These are phyloP conservation scores for Calameuta idolon DNA, from an alignment of 2,888 invertebrate species.

Conservation along the genomic window DNA sequence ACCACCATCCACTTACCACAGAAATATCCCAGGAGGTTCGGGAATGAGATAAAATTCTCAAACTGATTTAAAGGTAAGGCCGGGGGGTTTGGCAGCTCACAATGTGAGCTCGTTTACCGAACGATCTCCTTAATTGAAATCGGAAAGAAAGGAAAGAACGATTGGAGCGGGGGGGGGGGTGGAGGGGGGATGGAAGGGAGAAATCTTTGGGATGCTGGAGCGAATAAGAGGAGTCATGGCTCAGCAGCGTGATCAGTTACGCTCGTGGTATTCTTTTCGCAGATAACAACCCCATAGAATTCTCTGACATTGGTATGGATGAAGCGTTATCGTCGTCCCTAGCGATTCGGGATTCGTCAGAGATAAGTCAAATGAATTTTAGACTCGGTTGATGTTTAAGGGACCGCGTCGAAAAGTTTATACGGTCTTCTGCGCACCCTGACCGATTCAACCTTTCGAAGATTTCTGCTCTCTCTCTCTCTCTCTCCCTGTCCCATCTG, in stretches of 20 bases:
- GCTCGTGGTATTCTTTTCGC: conserved; percentile 27
- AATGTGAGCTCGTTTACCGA: neutral
- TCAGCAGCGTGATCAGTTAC: conserved; percentile 36
- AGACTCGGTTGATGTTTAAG: conserved; percentile 12
- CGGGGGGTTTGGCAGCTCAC: no score
- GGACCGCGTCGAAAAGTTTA: no score
- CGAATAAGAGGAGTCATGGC: conserved; percentile 20
- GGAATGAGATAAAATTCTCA: no score
- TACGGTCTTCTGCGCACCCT: no score
- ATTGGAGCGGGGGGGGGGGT: rapidly evolving
- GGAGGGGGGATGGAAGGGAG: conserved; percentile 12
- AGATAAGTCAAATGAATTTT: conserved; percentile 48
- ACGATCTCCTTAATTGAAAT: conserved; percentile 39
- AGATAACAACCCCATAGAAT: conserved; percentile 32
- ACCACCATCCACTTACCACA: no score
- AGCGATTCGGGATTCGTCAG: conserved; percentile 19
- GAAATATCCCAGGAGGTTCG: no score
- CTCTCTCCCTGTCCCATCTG: no score
- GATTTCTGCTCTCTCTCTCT: no score
- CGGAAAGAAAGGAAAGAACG: conserved; percentile 21
- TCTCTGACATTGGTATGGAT: conserved; percentile 46
- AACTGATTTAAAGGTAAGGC: no score
- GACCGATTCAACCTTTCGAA: no score
- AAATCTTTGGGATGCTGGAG: conserved; percentile 20
- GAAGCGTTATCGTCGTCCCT: conserved; percentile 32